Evolutionary conservation across 2,797 vertebrate species (phyloP), one percentile per base, ranked within the genome.

Genomic region (Phataginus tricuspis): DNA sequence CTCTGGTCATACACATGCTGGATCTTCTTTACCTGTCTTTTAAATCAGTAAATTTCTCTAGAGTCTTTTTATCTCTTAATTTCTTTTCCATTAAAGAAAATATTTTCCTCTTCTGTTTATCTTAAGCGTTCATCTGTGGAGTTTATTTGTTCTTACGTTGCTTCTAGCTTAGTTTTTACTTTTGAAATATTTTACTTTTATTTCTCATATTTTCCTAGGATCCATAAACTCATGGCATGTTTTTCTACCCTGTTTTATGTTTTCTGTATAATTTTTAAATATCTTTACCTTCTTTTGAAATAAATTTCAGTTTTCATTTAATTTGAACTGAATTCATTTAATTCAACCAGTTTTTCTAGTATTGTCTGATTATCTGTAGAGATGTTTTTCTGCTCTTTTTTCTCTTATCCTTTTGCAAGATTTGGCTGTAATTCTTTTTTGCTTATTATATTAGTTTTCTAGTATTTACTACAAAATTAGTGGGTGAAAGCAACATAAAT

Each of bases 1-100:
- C 68, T 72, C n/a, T 8, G 6, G 1, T 9, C 55, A 1, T n/a
- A 9, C 2, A 0, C 5, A 8, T 4, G 39, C 34, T 71, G 68
- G 21, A 39, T 53, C 77, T 34, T 68, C 27, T 66, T 49, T 53
- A n/a, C 13, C 21, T 15, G 8, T 27, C 2, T 55, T 61, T 59
- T 85, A 39, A 53, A 8, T 42, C 25, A 11, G 7, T 27, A 64
- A 3, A 4, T 31, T 79, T 85, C n/a, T 93, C 37, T 37, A 1
- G 18, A n/a, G 4, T 77, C 42, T 34, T 34, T 83, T 49, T 53
- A 4, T 55, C 27, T 8, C 3, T 57, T 69, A 3, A 1, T 79
- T 80, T 66, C 23, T 69, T 21, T 25, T 27, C 45, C 57, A 68
- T 75, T n/a, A 15, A 53, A 57, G 64, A 14, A 25, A 34, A 74